Base-by-base conservation (phyloP, 1,140 invertebrate genomes). In the Drosophila asahinai region DNA sequence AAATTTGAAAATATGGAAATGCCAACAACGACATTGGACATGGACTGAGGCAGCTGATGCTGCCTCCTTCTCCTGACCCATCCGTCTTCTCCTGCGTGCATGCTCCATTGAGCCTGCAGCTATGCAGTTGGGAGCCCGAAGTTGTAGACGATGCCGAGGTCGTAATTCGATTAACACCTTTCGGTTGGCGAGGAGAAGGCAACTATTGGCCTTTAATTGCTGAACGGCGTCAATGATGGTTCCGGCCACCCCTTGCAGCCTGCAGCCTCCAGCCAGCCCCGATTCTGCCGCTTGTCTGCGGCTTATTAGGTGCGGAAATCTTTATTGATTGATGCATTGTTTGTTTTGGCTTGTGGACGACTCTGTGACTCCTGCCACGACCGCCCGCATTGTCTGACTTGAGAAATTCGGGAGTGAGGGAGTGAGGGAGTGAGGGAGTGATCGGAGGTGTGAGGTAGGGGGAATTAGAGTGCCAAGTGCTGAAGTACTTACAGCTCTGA, bases 291-390 rank as follows among this genome's bases (percentile, higher is more conserved):
- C 80, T 73, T 74, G 79, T 79, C 75, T 68, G 77, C 70, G 81
- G 86, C 86, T 89, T 91, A 90, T 90, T 90, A 90, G 86, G 86
- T 90, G 86, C 82, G 86, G 86, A 90, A 90, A 90, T 90, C 86
- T 90, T 90, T 90, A 90, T 90, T 91, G 86, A 90, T 90, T 82
- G 81, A 86, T 90, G 79, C 86, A 77, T 86, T 89, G 86, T 89
- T 89, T 89, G 86, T 82, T 86, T 73, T 89, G 86, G 71, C 63
- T 83, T 80, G 75, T 19, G 79, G 61, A 81, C 43, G 71, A 61
- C 68, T 73, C 71, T 27, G 55, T 17, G 71, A 38, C 66, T 66
- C 55, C 55, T 52, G 70, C 72, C 52, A 36, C 38, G 71, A 59
- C 65, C 81, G 83, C 83, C 83, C 83, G 83, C 83, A 87, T 86